These are phyloP conservation scores for Acinonyx jubatus DNA, from an alignment of 2,113 vertebrate genomes.

Conservation along the genomic window DNA sequence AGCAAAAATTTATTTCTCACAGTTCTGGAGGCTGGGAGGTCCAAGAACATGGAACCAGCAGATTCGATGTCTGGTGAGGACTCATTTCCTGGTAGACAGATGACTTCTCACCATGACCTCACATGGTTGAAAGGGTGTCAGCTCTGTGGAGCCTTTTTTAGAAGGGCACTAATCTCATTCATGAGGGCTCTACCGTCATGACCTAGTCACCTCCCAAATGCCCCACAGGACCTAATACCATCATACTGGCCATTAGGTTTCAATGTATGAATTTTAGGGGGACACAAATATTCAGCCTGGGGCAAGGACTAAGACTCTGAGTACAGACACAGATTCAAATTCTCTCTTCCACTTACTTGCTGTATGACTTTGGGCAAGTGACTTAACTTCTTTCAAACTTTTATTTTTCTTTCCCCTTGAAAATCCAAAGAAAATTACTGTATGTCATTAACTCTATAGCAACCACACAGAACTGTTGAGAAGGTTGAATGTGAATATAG, in stretches of 20 bases:
- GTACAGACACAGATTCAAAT: not conserved
- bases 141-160: not conserved
- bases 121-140: not conserved
- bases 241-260: not conserved
- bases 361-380: not conserved
- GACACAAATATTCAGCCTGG: not conserved
- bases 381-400: not conserved
- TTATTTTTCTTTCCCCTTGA: not conserved
- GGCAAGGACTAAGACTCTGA: not conserved
- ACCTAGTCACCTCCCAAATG: not conserved
- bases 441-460: not conserved
- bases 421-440: not conserved
- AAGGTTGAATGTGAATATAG: not conserved
- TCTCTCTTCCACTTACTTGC: not conserved
- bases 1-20: not conserved
- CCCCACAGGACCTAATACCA: not conserved
- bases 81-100: not conserved
- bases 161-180: not conserved
- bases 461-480: not conserved
- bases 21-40: not conserved
- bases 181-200: not conserved
- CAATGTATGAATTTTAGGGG: not conserved
- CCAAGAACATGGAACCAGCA: not conserved
- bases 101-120: not conserved
- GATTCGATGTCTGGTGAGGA: not conserved